These are phyloP conservation scores for Ditylenchus weischeri DNA, from an alignment of 2,888 invertebrate species.

Conservation along the genomic window DNA sequence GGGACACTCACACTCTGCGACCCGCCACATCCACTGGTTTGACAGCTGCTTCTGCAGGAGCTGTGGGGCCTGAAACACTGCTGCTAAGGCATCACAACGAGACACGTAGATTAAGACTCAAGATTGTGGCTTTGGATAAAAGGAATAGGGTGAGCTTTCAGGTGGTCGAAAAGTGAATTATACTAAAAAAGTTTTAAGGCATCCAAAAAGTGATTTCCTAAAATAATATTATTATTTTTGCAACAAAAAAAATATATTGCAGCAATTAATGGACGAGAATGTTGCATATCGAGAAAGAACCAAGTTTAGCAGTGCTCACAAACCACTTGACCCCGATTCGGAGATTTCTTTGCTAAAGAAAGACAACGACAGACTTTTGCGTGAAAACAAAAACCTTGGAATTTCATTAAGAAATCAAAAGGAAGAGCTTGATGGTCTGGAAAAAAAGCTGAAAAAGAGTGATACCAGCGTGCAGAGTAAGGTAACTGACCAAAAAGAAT, in stretches of 20 bases:
- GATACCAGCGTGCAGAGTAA: slow-evolving; percentile 17
- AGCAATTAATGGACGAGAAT: slow-evolving; percentile 32
- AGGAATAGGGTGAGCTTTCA: slow-evolving; percentile 27
- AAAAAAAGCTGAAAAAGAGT: slow-evolving; percentile 29
- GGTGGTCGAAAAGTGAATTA: not conserved
- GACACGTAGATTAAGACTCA: slow-evolving; percentile 30
- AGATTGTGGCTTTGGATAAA: slow-evolving; percentile 30
- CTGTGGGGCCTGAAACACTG: slow-evolving; percentile 23
- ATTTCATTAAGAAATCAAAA: slow-evolving; percentile 30
- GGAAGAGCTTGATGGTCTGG: slow-evolving; percentile 31
- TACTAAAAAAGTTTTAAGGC: not conserved
- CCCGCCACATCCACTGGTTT: not conserved
- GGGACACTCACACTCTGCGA: slow-evolving; percentile 10
- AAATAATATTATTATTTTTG: not conserved
- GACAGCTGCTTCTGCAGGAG: not conserved
- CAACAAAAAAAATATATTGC: slow-evolving; percentile 4
- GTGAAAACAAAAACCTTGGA: slow-evolving; percentile 29
- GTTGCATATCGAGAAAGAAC: slow-evolving; percentile 29
- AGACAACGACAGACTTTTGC: slow-evolving; percentile 34
- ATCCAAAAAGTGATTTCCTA: not conserved
- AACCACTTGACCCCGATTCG: slow-evolving; percentile 23
- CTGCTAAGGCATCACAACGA: slow-evolving; percentile 36
- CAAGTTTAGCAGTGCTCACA: slow-evolving; percentile 19
- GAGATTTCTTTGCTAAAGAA: slow-evolving; percentile 23
- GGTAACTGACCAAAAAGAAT: not conserved